Evolutionary conservation across 2,797 vertebrate genomes (phyloP), one percentile per base, ranked within the genome.

Genomic region (Parauchenoglanis punctatus): DNA sequence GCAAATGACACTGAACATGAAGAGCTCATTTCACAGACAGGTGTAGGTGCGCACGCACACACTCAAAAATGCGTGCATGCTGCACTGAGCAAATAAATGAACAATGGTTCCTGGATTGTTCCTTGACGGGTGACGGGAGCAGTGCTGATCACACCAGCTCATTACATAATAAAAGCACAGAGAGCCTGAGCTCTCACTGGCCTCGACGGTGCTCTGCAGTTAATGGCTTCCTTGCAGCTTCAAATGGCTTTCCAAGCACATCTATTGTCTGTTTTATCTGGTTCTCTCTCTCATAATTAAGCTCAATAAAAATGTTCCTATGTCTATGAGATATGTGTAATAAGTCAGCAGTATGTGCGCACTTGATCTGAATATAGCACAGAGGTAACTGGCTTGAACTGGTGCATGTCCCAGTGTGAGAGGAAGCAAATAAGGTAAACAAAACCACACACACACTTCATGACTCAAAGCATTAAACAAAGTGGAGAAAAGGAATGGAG

Each of bases 301-400:
- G 77, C 72, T 81, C 70, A 65, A 52, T 65, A 84, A 84, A 90
- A 86, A 77, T 15, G 35, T 67, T 80, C 56, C 31, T 25, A 40
- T 28, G 58, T 81, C 80, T 40, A 44, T 81, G 80, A 81, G 44
- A 58, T n/a, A 2, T 46, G 13, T 23, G 13, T 35, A 44, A 31
- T 86, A 70, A 83, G 68, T 83, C 59, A 83, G 18, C n/a, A 18
- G 18, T 10, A 46, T 52, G 72, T 31, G 44, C 15, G 56, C 75
- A 20, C 11, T 25, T 18, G 77, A 11, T 40, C 44, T 49, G 17
- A 61, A 70, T 83, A 77, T 40, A 70, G 82, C 78, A 77, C 85
- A 90, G 83, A 88, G 59, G 84, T 89, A 63, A 80, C 63, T 82
- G 81, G 80, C 81, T 68, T 89, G 84, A 77, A 67, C 40, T 90